Evolutionary conservation across 2,888 invertebrate species (phyloP).

Genomic region (Tineola bisselliella): DNA sequence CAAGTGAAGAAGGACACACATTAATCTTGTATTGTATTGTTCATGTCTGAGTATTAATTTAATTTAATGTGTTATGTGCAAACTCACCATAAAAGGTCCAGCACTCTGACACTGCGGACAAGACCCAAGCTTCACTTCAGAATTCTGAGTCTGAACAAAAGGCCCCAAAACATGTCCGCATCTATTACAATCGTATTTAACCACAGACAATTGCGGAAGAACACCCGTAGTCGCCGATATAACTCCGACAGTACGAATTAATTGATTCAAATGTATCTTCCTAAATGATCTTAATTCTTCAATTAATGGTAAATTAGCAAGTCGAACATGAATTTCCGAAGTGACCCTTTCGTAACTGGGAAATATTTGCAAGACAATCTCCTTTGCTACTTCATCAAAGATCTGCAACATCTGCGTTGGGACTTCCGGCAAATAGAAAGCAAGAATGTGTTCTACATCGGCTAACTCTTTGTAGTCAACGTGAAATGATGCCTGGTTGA

Average conservation of each 20-base stretch:
- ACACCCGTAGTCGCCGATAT: slow-evolving; percentile 96
- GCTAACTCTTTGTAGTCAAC: slow-evolving; percentile 94
- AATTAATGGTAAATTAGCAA: slow-evolving; percentile 93
- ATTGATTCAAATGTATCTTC: slow-evolving; percentile 90
- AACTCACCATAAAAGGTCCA: slow-evolving; percentile 88
- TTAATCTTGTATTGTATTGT: too few species aligned
- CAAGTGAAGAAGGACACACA: too few species aligned
- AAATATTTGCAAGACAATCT: slow-evolving; percentile 91
- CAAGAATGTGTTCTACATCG: slow-evolving; percentile 89
- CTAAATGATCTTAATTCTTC: slow-evolving; percentile 95
- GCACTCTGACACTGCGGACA: slow-evolving; percentile 98
- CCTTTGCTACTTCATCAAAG: slow-evolving; percentile 94
- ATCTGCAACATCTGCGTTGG: slow-evolving; percentile 97
- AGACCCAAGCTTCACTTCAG: slow-evolving; percentile 94
- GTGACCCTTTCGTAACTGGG: slow-evolving; percentile 96
- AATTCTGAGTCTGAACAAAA: slow-evolving; percentile 91
- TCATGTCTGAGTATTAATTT: too few species aligned
- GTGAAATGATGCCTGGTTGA: slow-evolving; percentile 87
- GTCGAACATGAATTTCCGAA: slow-evolving; percentile 92
- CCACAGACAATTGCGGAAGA: slow-evolving; percentile 92
- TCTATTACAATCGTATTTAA: slow-evolving; percentile 97
- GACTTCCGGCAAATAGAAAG: slow-evolving; percentile 97
- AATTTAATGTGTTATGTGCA: neutral
- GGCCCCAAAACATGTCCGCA: slow-evolving; percentile 97
- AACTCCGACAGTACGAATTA: slow-evolving; percentile 88